Evolutionary conservation across 2,797 vertebrate species (phyloP).

Genomic region (Catostomus latipinnis): DNA sequence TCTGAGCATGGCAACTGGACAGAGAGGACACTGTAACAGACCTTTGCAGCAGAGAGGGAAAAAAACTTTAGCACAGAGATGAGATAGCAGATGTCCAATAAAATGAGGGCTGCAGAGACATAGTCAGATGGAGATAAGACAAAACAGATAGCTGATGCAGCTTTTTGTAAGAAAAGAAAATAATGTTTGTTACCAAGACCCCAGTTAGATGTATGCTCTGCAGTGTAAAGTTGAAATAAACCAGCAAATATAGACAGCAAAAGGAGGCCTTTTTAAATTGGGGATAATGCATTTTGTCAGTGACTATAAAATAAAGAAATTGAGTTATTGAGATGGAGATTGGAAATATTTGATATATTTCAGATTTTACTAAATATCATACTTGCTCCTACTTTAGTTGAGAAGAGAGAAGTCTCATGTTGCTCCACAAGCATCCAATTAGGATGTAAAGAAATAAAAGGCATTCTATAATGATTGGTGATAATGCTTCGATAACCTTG

Average conservation of each 20-base stretch:
- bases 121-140: not conserved
- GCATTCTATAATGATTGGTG: conserved; percentile 49
- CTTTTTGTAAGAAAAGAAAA: not conserved
- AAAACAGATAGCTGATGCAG: not conserved
- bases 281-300: no score
- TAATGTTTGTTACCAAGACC: no score
- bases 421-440: conserved; percentile 33
- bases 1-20: conserved; percentile 49
- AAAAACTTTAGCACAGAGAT: conserved; percentile 29
- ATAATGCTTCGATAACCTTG: conserved; percentile 55
- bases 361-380: conserved; percentile 28
- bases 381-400: not conserved
- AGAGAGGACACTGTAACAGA: conserved; percentile 32
- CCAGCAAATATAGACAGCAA: no score
- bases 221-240: no score
- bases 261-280: no score
- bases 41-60: conserved; percentile 12
- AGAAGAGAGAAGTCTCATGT: conserved; percentile 31
- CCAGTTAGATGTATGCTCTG: no score
- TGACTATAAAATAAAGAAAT: no score
- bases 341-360: conserved; percentile 35
- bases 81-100: conserved; percentile 7
- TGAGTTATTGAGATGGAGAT: no score
- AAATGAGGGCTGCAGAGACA: conserved; percentile 21
- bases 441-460: conserved; percentile 29